A percentile compares a stretch with the other conserved stretches of the same genome.
Evolutionary conservation across 2,113 vertebrate genomes (phyloP).

Genomic region (Haliaeetus leucogaster): DNA sequence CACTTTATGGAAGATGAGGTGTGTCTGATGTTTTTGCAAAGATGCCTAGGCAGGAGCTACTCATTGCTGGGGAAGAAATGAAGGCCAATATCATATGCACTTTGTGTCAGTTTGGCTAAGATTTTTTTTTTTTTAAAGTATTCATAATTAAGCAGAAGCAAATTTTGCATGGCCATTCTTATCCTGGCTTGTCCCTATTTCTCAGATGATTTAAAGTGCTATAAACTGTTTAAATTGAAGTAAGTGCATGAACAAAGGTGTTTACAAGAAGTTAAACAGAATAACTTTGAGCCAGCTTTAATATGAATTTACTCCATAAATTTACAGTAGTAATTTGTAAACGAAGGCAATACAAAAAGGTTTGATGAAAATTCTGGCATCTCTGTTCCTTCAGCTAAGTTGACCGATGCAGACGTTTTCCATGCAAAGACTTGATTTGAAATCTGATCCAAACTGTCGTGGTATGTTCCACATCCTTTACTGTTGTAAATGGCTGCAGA

Average conservation of each 20-base stretch:
- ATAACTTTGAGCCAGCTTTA: not conserved
- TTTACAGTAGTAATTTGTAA: not conserved
- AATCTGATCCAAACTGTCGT: not conserved
- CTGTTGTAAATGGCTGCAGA: not conserved
- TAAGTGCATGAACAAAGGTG: not conserved
- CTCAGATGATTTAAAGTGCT: not conserved
- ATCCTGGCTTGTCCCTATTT: not conserved
- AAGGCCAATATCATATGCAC: not conserved
- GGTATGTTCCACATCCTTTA: not conserved
- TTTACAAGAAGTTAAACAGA: not conserved
- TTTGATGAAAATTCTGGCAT: fast-evolving
- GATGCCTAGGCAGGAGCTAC: not conserved
- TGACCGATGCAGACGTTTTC: not conserved
- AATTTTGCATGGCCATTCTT: not conserved
- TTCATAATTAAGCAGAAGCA: not conserved
- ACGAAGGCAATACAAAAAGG: not conserved
- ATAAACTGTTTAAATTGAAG: not conserved
- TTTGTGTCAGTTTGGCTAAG: not conserved
- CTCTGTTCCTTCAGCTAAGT: not conserved
- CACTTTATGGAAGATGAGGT: not conserved
- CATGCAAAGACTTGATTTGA: not conserved
- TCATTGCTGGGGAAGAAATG: not conserved
- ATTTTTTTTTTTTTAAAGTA: not conserved
- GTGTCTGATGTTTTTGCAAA: not conserved
- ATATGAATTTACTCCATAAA: not conserved